Evolutionary conservation across 2,797 vertebrate genomes (phyloP).

Genomic region (Macrochelys suwanniensis): DNA sequence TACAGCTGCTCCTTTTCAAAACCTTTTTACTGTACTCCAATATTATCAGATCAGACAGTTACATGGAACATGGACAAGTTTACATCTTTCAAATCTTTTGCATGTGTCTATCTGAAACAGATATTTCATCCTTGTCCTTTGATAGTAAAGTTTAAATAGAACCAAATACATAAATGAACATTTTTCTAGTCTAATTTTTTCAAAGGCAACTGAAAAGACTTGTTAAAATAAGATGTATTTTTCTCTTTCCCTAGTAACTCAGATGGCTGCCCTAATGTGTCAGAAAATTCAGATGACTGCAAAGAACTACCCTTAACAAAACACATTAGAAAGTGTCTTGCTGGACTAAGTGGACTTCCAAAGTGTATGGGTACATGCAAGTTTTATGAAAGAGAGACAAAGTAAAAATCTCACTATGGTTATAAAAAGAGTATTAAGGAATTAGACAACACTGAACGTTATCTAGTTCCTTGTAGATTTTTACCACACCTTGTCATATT

Average conservation of each 20-base stretch:
- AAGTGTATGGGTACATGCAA: background rate
- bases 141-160: constrained; percentile 6
- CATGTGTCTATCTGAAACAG: background rate
- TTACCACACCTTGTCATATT: background rate
- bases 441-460: background rate
- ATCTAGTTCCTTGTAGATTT: background rate
- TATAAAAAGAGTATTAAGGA: background rate
- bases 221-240: constrained; percentile 35
- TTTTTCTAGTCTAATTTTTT: constrained; percentile 36
- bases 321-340: background rate
- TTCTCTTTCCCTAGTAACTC: constrained; percentile 8
- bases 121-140: background rate
- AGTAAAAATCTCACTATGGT: constrained; percentile 23
- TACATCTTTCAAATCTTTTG: background rate
- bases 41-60: background rate
- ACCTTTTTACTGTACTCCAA: background rate
- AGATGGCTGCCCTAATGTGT: constrained; percentile 19
- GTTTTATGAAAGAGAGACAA: background rate
- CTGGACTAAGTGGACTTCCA: constrained; percentile 19
- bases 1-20: background rate
- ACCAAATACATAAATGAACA: background rate
- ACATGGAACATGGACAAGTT: background rate
- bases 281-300: constrained; percentile 34
- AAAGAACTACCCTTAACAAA: background rate
- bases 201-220: constrained; percentile 41